phyloP scores from a whole-genome alignment of 2,113 vertebrate species.

The Physeter macrocephalus region DNA sequence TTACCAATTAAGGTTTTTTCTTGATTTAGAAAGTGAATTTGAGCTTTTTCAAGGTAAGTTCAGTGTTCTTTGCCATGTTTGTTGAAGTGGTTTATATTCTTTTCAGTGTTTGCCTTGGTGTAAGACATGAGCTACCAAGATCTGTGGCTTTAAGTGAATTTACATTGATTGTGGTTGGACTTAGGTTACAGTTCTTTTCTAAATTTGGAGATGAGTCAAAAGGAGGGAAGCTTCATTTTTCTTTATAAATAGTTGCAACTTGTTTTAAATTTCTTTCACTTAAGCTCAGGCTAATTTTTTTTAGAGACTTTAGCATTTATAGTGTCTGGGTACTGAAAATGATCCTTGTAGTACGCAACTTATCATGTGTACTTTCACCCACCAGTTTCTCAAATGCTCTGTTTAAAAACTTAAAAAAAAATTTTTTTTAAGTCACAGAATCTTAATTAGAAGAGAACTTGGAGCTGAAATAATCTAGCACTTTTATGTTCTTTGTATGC shows the following conservation, averaged over 20 bases:
- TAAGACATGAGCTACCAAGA: background rate
- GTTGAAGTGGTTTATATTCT: slow-evolving; percentile 13
- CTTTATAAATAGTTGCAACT: slow-evolving; percentile 3
- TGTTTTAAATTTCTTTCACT: slow-evolving; percentile 14
- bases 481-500: background rate
- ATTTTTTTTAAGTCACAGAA: background rate
- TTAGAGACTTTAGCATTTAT: background rate
- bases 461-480: background rate
- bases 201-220: slow-evolving; percentile 25
- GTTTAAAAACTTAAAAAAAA: background rate
- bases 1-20: background rate
- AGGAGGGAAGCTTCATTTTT: slow-evolving; percentile 15
- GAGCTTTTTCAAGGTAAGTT: background rate
- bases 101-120: background rate
- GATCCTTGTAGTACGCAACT: background rate
- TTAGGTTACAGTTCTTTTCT: slow-evolving; percentile 22
- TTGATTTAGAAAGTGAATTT: slow-evolving; percentile 12
- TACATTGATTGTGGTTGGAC: background rate
- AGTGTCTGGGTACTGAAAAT: background rate
- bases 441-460: background rate
- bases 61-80: background rate
- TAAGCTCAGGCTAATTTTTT: background rate
- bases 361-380: background rate
- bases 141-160: background rate
- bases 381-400: background rate